A percentile compares a stretch with the other conserved stretches of the same genome.
Conservation (phyloP, 92 coral and sea anemone genomes). For the Phenganax marumi region DNA sequence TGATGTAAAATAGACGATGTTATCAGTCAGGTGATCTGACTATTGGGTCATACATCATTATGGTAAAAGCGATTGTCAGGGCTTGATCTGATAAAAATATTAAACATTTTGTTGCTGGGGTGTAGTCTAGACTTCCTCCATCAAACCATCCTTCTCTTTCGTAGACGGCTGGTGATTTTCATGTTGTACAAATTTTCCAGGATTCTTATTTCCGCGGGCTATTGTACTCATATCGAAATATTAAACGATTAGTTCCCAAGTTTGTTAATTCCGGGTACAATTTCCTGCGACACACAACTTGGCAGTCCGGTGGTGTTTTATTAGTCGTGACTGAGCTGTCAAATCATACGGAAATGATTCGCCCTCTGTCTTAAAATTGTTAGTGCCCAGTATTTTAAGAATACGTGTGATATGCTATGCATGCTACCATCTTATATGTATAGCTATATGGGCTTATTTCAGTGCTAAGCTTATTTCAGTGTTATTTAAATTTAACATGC, state of each 20-base stretch:
- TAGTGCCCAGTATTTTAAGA: too few species aligned
- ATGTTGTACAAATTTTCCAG: not conserved
- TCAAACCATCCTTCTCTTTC: not conserved
- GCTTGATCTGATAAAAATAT: slow-evolving; percentile 13
- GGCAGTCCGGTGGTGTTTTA: slow-evolving; percentile 11
- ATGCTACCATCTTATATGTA: too few species aligned
- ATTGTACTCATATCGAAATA: slow-evolving; percentile 8
- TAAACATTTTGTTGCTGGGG: slow-evolving; percentile 14
- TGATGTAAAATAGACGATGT: not conserved
- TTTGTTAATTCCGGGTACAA: slow-evolving; percentile 9
- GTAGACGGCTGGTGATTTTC: not conserved
- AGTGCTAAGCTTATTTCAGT: too few species aligned
- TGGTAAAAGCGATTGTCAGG: slow-evolving; percentile 21
- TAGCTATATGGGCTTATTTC: too few species aligned
- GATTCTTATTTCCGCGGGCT: slow-evolving; percentile 9
- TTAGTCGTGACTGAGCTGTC: not conserved
- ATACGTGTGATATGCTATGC: too few species aligned
- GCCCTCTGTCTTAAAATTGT: not conserved
- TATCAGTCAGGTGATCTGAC: slow-evolving; percentile 23
- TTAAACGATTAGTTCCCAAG: slow-evolving; percentile 4
- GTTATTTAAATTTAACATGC: too few species aligned
- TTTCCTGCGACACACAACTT: slow-evolving; percentile 10
- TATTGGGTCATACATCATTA: slow-evolving; percentile 14
- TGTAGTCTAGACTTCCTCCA: slow-evolving; percentile 16
- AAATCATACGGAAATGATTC: not conserved